These are phyloP conservation scores for Chroicocephalus ridibundus DNA, from an alignment of 2,113 vertebrate species.

Conservation along the genomic window DNA sequence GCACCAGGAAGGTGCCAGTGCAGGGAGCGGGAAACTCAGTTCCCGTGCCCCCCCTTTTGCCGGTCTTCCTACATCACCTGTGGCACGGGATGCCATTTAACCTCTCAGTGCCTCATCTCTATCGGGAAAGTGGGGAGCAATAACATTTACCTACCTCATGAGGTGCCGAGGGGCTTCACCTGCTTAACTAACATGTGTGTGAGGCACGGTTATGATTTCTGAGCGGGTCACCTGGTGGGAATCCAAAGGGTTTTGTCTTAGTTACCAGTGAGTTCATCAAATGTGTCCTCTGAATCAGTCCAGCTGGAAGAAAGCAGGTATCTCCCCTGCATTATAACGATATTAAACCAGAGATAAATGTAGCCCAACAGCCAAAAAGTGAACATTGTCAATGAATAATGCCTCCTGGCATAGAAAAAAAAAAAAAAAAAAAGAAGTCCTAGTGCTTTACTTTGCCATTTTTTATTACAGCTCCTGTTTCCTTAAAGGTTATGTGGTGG, in stretches of 20 bases:
- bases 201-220: neutral
- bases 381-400: neutral
- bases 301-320: neutral
- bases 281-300: neutral
- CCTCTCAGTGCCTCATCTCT: slow-evolving; percentile 29
- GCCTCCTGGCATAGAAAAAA: neutral
- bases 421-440: neutral
- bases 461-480: neutral
- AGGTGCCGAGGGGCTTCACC: neutral
- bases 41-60: neutral
- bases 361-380: neutral
- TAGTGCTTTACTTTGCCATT: slow-evolving; percentile 6
- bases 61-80: neutral
- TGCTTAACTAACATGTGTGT: neutral
- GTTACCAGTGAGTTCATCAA: neutral
- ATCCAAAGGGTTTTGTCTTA: neutral
- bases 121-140: neutral
- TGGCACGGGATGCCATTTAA: neutral
- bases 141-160: slow-evolving; percentile 25
- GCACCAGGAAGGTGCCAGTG: neutral
- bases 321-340: neutral
- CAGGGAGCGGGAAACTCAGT: neutral
- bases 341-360: neutral
- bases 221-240: neutral
- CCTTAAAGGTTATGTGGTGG: neutral